phyloP scores from a whole-genome alignment of 2,888 invertebrate species.

The Drosophila phalerata region DNA sequence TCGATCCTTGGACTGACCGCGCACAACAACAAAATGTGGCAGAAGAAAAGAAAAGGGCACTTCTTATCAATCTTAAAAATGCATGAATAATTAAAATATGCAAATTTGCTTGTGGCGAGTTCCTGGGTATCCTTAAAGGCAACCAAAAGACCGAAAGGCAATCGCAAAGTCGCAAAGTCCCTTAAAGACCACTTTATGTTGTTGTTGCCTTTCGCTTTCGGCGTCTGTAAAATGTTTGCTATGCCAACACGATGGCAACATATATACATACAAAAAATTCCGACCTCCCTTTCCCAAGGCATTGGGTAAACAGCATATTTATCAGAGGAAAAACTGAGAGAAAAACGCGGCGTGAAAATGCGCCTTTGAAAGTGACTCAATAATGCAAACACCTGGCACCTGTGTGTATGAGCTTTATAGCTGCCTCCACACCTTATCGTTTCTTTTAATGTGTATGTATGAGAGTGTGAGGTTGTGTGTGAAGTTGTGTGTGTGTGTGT shows the following conservation, averaged over 20 bases:
- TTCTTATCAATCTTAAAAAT: conserved; percentile 81
- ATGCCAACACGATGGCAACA: conserved; percentile 52
- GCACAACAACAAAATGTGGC: conserved; percentile 2
- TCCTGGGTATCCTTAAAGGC: conserved; percentile 51
- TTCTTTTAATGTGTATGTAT: conserved; percentile 24
- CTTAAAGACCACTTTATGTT: conserved; percentile 36
- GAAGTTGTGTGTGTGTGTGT: neutral
- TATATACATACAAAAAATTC: neutral
- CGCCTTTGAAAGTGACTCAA: conserved; percentile 76
- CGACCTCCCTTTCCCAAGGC: conserved; percentile 9
- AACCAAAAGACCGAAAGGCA: conserved; percentile 21
- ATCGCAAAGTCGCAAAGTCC: conserved; percentile 64
- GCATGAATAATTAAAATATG: conserved; percentile 79
- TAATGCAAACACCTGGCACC: conserved; percentile 74
- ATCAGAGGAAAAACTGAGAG: conserved; percentile 51
- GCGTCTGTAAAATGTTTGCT: conserved; percentile 62
- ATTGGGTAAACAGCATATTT: conserved; percentile 67
- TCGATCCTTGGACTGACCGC: conserved; percentile 23
- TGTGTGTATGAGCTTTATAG: conserved; percentile 31
- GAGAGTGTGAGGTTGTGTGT: neutral
- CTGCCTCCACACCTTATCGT: conserved; percentile 23
- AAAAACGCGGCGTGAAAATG: conserved; percentile 72
- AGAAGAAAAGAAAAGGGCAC: conserved; percentile 32
- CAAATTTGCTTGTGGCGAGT: conserved; percentile 74
- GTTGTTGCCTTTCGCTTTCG: conserved; percentile 52